These are phyloP conservation scores for Ypsolopha sequella DNA, from an alignment of 2,888 invertebrate genomes.

Conservation along the genomic window DNA sequence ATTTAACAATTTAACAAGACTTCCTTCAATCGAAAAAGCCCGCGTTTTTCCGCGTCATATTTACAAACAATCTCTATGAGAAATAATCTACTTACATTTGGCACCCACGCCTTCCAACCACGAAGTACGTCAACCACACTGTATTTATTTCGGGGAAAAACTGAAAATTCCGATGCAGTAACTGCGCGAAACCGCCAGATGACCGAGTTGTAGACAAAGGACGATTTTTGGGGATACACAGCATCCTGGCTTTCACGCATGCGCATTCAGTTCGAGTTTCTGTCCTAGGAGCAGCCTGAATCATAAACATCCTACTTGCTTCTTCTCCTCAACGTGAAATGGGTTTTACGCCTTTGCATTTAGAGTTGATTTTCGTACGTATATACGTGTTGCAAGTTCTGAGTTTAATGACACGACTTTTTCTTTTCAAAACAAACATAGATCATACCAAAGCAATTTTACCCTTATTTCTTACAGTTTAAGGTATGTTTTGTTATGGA, in stretches of 20 bases:
- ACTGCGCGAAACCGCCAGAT: too few relatives aligned
- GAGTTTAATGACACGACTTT: slow-evolving; percentile 5
- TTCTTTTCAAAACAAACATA: not conserved
- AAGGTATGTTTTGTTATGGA: too few relatives aligned
- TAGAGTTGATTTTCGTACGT: not conserved
- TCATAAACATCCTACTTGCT: not conserved
- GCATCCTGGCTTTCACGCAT: slow-evolving; percentile 36
- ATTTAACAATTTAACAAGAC: too few relatives aligned
- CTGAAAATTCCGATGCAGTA: too few relatives aligned
- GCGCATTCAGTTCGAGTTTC: slow-evolving; percentile 20
- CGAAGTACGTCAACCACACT: too few relatives aligned
- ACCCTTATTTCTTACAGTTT: too few relatives aligned
- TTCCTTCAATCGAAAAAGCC: too few relatives aligned
- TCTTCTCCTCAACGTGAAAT: not conserved
- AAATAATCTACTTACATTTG: too few relatives aligned
- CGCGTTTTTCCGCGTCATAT: too few relatives aligned
- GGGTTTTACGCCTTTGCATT: not conserved
- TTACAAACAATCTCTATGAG: too few relatives aligned
- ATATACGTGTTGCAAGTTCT: not conserved
- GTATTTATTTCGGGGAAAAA: too few relatives aligned
- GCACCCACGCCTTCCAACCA: too few relatives aligned
- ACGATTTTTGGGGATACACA: slow-evolving; percentile 20
- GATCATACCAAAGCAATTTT: not conserved
- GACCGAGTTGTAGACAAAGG: slow-evolving; percentile 35
- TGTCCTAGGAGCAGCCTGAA: not conserved